Evolutionary conservation across 1,140 invertebrate genomes (phyloP), one percentile per base, ranked within the genome.

Genomic region (Panagrolaimus sp.): DNA sequence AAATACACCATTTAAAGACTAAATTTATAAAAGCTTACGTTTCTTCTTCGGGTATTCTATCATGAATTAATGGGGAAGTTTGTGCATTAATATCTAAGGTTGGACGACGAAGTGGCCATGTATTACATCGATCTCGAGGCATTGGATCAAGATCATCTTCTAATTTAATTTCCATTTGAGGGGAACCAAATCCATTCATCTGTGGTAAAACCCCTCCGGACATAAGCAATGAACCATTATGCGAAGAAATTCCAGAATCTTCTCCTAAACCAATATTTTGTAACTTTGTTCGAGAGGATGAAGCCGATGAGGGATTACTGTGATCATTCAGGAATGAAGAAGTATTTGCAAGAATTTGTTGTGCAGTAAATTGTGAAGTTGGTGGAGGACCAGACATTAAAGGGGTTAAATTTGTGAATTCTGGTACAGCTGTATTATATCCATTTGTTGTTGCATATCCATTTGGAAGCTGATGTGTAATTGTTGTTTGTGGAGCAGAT

Each of bases 101-200:
- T 4, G 80, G 81, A 32, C 75, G 75, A 32, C 84, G 92, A 79
- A 94, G 85, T 38, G 94, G 94, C 94, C 94, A 98, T 82, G 95
- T 98, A 88, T 97, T 97, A 69, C 93, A 96, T 17, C 95, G 88
- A 48, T 92, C 92, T 73, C 95, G 87, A 43, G 89, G 89, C 81
- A 94, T 91, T 2, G 94, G 93, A 85, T 96, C 93, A 83, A 96
- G 93, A 32, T 78, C 77, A 17, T 71, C 76, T n/a, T 76, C 52
- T 68, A 47, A 44, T 26, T 58, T 58, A n/a, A 58, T 58, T 26
- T 58, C 52, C 52, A 58, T 58, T 28, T 58, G 52, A 26, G 52
- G 52, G 0, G 14, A n/a, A 4, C 52, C 52, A 58, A 26, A 58
- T 21, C 52, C 52, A 38, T 38, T 38, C 32, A 38, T 38, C 32